Evolutionary conservation across 53 echinoderm and acorn worm species (phyloP), one percentile per base, ranked within the genome.

Genomic region (Paracentrotus lividus): DNA sequence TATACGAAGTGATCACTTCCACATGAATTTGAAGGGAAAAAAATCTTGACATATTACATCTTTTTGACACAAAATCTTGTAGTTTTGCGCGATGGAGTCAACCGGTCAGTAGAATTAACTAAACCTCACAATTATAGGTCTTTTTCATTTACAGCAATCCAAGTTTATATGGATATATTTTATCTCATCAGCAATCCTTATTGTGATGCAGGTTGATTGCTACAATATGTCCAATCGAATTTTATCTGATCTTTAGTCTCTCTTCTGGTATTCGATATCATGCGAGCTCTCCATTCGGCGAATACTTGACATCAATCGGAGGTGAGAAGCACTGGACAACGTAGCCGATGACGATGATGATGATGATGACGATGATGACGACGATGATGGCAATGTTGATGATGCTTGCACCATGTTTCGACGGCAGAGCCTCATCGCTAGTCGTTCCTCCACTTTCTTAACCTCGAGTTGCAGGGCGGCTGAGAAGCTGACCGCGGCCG

Each of bases 361-460:
- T 42, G 59, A 8, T n/a, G 23, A 24, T n/a, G 92, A 42, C 52
- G 92, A 77, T 38, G 57, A 42, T 27, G 92, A 38, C 32, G 78
- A 77, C 61, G 81, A 49, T n/a, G n/a, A n/a, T n/a, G n/a, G n/a
- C n/a, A n/a, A 42, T 27, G 92, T 23, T 20, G 78, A 77, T 45
- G 81, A 49, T 53, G 92, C 34, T 77, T 55, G 56, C 81, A 53
- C 44, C 91, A 92, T 92, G 42, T 55, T 78, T 58, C 92, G 55
- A 2, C 92, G 92, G 43, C 92, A 78, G 23, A 92, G 92, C 36
- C 92, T 92, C 92, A 92, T 77, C 15, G 92, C 92, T 24, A 92
- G 92, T 2, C 92, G 92, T 44, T 92, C 77, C 43, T 92, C 92
- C 20, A 92, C 92, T n/a, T 43, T 55, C 81, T 92, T 81, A 56